These are phyloP conservation scores for Pogonognathellus flavescens DNA, from an alignment of 1,140 invertebrate species.

Conservation along the genomic window DNA sequence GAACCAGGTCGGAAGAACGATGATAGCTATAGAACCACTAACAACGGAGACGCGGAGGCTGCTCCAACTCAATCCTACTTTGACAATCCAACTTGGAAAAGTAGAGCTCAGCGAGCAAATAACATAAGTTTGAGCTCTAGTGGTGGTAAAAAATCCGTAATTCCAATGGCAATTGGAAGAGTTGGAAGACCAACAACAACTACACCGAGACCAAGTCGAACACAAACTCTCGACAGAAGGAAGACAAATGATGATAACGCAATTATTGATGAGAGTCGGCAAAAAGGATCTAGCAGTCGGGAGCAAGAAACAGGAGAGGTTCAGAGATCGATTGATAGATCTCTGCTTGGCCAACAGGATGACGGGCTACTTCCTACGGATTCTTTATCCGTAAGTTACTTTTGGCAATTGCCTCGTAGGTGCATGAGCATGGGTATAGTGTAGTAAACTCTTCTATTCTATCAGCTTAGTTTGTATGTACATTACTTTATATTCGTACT, in stretches of 20 bases:
- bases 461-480: no score
- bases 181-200: conserved; percentile 48
- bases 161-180: conserved; percentile 47
- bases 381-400: conserved; percentile 58
- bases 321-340: conserved; percentile 67
- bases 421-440: no score
- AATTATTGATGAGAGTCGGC: conserved; percentile 65
- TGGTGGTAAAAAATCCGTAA: conserved; percentile 50
- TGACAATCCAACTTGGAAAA: conserved; percentile 54
- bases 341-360: conserved; percentile 56
- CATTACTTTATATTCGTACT: no score
- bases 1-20: conserved; percentile 20
- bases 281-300: conserved; percentile 45
- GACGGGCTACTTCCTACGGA: conserved; percentile 54
- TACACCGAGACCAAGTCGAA: conserved; percentile 51
- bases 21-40: conserved; percentile 26
- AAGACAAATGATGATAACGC: conserved; percentile 67
- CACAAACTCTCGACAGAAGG: conserved; percentile 42
- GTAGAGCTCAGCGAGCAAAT: conserved; percentile 51
- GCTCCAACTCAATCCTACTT: conserved; percentile 63
- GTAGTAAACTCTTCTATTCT: no score
- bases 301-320: conserved; percentile 45
- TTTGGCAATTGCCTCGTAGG: not conserved
- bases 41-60: conserved; percentile 37
- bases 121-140: conserved; percentile 44